Base-by-base conservation (phyloP, 1,140 invertebrate species). In the Tetraneura akinire region DNA sequence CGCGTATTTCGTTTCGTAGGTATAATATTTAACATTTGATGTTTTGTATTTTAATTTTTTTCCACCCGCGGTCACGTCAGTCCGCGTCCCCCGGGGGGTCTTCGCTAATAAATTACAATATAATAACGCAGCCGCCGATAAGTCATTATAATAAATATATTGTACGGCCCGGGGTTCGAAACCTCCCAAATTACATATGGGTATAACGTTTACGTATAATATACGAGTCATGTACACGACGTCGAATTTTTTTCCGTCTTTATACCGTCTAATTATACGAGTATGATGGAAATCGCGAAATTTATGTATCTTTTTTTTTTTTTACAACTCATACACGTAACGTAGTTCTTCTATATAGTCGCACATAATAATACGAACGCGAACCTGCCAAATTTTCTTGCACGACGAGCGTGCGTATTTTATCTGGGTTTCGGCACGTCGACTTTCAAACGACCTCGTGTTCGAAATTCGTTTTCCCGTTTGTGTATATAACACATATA, bases 61-160 rank as follows among this genome's bases (percentile, higher is more conserved):
- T 45, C 42, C 37, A 68, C 64, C 32, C 64, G 64, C 2, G 16
- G 29, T 64, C 37, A 64, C 18, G 62, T 21, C 10, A 32, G n/a
- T n/a, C 62, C 37, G 37, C 14, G 37, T 66, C 62, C 42, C 66
- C 23, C 42, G 55, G 32, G 42, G 37, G 66, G 42, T 8, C 66
- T 42, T 26, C 13, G 66, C 42, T 47, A 51, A 49, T 70, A 49
- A 70, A 70, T 70, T 70, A 70, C 21, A 29, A 49, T 70, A 70
- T 70, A 70, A 70, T 49, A 70, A 70, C 66, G 42, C 3, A 23
- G 68, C 42, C 5, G 37, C 14, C 45, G 68, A 70, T 49, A 18
- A 26, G 26, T 70, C 47, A 70, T 70, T 70, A 70, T 37, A n/a
- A n/a, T n/a, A n/a, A n/a, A n/a, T n/a, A n/a, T n/a, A n/a, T n/a